A percentile compares a stretch with the other conserved stretches of the same genome.
These are phyloP conservation scores for Cossypha caffra DNA, from an alignment of 2,797 vertebrate species.

Conservation along the genomic window DNA sequence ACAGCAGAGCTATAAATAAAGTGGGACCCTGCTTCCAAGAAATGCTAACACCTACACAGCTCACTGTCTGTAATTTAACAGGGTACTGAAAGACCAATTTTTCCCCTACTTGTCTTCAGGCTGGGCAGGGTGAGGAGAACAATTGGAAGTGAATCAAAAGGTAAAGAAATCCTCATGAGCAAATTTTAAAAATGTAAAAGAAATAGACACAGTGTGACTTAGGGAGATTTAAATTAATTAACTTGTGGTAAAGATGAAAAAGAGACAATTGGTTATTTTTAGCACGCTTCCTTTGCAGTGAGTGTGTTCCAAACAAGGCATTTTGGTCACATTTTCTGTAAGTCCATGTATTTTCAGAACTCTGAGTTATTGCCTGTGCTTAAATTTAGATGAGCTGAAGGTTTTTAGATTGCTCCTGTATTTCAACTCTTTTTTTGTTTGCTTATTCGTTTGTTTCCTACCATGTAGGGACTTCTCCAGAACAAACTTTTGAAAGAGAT, in stretches of 20 bases:
- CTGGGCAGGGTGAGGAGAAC: not conserved
- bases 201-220: not conserved
- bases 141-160: not conserved
- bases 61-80: not conserved
- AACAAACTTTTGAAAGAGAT: not conserved
- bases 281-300: not conserved
- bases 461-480: not conserved
- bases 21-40: not conserved
- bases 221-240: not conserved
- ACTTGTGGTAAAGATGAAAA: not conserved
- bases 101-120: not conserved
- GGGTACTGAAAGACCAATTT: not conserved
- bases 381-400: not conserved
- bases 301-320: not conserved
- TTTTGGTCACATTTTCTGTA: not conserved
- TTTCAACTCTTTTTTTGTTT: not conserved
- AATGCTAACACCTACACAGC: not conserved
- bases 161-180: not conserved
- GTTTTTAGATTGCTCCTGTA: not conserved
- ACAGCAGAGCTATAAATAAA: constrained; percentile 29
- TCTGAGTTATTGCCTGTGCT: not conserved
- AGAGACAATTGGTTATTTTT: not conserved
- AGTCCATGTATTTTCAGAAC: not conserved
- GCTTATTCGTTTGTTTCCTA: not conserved
- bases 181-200: not conserved